Evolutionary conservation across 2,797 vertebrate genomes (phyloP).

Genomic region (Lagocephalus sceleratus): DNA sequence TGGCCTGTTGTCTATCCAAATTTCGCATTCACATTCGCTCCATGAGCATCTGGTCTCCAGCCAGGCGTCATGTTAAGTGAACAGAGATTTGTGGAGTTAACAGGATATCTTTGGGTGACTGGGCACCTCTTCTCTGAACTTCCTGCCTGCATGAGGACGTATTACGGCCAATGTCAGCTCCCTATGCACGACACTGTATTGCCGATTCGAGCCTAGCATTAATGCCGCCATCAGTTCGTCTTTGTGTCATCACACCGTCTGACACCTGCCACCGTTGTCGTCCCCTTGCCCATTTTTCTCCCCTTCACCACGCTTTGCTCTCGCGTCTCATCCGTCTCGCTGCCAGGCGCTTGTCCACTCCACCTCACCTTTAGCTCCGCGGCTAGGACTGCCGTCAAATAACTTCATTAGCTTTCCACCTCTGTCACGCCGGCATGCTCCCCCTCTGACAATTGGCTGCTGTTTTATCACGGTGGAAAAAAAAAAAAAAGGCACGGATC

Average conservation of each 20-base stretch:
- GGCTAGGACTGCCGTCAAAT: slow-evolving; percentile 78
- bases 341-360: slow-evolving; percentile 79
- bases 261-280: slow-evolving; percentile 70
- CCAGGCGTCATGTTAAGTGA: slow-evolving; percentile 49
- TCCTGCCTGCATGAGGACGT: slow-evolving; percentile 29
- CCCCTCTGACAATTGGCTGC: slow-evolving; percentile 77
- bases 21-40: slow-evolving; percentile 51
- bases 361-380: slow-evolving; percentile 78
- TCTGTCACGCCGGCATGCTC: slow-evolving; percentile 78
- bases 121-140: slow-evolving; percentile 45
- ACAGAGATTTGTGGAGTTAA: slow-evolving; percentile 49
- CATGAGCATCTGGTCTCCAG: slow-evolving; percentile 38
- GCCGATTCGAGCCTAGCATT: slow-evolving; percentile 50
- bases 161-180: slow-evolving; percentile 36
- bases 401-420: slow-evolving; percentile 85
- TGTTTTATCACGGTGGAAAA: slow-evolving; percentile 55
- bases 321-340: slow-evolving; percentile 73
- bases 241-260: slow-evolving; percentile 71
- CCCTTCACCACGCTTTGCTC: slow-evolving; percentile 43
- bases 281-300: slow-evolving; percentile 43
- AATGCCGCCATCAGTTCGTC: slow-evolving; percentile 69
- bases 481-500: slow-evolving; percentile 48
- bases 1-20: slow-evolving; percentile 42
- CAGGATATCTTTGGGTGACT: slow-evolving; percentile 61
- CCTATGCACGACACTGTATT: slow-evolving; percentile 42